Evolutionary conservation across 2,888 invertebrate species (phyloP), one percentile per base, ranked within the genome.

Genomic region (Tuberolachnus salignus): DNA sequence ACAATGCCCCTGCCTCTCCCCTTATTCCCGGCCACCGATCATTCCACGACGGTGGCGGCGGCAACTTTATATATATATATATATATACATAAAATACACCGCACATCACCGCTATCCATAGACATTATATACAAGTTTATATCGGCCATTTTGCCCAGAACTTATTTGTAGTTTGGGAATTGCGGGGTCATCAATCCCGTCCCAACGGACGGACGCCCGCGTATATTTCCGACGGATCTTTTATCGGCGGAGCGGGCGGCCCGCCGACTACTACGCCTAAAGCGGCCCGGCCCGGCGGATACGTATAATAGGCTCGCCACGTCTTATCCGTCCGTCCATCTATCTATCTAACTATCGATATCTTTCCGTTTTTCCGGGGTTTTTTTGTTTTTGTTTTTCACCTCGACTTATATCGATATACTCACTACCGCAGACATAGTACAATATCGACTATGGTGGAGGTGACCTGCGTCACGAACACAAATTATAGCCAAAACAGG

Each of bases 161-260:
- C 66, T 78, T 78, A 78, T 78, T 78, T 78, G 75, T 67, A 78
- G 75, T 78, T 78, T 78, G 75, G 75, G 75, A 78, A 78, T 78
- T 78, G 75, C 75, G 75, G n/a, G n/a, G 75, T 78, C 75, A 78
- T 78, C 75, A 78, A 78, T 78, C 67, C 59, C 75, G 59, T 78
- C 75, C 75, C 75, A 49, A 14, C 75, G 75, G 75, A 78, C 75
- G 75, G 6, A 6, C 34, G 34, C 6, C n/a, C n/a, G n/a, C n/a
- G n/a, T n/a, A n/a, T n/a, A n/a, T 78, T 78, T 78, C 61, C 53
- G 59, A 67, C 75, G 34, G 75, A 75, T 78, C 75, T 67, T 78
- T 78, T 78, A 59, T 78, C 75, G 75, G 57, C 67, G 74, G 55
- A 21, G 55, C 74, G 42, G 66, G 23, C 46, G 64, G 26, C 66